Evolutionary conservation across 2,113 vertebrate species (phyloP).

Genomic region (Saccopteryx leptura): DNA sequence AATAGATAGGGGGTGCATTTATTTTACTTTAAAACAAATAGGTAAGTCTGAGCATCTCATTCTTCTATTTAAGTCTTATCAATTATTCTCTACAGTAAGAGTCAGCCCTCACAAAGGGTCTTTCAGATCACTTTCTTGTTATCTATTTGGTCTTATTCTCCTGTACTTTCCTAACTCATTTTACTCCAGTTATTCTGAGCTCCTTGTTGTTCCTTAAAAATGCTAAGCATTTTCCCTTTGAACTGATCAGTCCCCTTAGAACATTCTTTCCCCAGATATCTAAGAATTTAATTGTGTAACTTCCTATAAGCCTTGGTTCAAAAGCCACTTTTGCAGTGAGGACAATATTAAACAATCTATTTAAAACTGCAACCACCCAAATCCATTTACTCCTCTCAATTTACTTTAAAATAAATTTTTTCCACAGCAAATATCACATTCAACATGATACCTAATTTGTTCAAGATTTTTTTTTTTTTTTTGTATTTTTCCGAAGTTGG

Average conservation of each 20-base stretch:
- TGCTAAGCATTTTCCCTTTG: neutral
- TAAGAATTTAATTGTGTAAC: neutral
- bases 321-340: neutral
- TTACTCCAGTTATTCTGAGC: neutral
- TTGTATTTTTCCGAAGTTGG: too few relatives aligned
- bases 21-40: too few relatives aligned
- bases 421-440: neutral
- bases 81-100: neutral
- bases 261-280: neutral
- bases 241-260: neutral
- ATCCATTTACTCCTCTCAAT: neutral
- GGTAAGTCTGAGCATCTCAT: neutral
- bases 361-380: neutral
- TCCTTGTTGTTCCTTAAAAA: neutral
- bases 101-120: neutral
- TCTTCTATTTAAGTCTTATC: neutral
- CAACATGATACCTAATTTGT: neutral
- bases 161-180: neutral
- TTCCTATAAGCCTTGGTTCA: neutral
- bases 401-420: slow-evolving; percentile 7
- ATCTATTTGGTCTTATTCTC: neutral
- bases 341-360: neutral
- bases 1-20: neutral
- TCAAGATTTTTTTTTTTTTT: too few relatives aligned
- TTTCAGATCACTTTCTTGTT: neutral